These are phyloP conservation scores for Chrysomela aeneicollis DNA, from an alignment of 2,888 invertebrate genomes.

Conservation along the genomic window DNA sequence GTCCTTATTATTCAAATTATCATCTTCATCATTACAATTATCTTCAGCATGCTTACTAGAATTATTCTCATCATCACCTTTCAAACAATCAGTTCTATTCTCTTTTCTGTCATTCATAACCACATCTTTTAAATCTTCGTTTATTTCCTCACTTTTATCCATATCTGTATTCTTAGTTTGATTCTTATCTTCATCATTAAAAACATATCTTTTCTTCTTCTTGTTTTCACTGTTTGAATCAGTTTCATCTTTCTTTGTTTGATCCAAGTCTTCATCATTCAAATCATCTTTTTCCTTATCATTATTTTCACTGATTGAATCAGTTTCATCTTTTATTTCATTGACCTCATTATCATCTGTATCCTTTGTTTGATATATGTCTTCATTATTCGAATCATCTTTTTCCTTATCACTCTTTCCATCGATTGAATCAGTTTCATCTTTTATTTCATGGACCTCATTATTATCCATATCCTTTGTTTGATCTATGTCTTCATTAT, in stretches of 20 bases:
- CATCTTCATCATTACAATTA: conserved; percentile 3
- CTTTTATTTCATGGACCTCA: too few relatives aligned
- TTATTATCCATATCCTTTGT: too few relatives aligned
- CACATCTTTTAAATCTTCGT: too few relatives aligned
- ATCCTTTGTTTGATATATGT: too few relatives aligned
- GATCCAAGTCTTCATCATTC: not conserved
- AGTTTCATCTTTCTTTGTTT: not conserved
- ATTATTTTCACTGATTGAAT: not conserved
- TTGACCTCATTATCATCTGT: not conserved
- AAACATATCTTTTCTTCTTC: not conserved
- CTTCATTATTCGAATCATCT: too few relatives aligned
- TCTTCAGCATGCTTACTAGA: not conserved
- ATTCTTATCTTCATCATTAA: conserved; percentile 8
- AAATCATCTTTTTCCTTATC: not conserved
- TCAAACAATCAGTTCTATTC: not conserved
- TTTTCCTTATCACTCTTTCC: too few relatives aligned
- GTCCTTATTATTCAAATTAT: not conserved
- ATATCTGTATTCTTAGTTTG: not conserved
- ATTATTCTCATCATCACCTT: not conserved
- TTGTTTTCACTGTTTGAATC: not conserved
- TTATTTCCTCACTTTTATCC: too few relatives aligned
- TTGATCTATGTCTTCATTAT: too few relatives aligned
- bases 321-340: not conserved
- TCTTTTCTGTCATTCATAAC: not conserved
- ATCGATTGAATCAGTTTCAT: too few relatives aligned